Conservation (phyloP, 2,113 vertebrate species). For the Hoplias malabaricus region DNA sequence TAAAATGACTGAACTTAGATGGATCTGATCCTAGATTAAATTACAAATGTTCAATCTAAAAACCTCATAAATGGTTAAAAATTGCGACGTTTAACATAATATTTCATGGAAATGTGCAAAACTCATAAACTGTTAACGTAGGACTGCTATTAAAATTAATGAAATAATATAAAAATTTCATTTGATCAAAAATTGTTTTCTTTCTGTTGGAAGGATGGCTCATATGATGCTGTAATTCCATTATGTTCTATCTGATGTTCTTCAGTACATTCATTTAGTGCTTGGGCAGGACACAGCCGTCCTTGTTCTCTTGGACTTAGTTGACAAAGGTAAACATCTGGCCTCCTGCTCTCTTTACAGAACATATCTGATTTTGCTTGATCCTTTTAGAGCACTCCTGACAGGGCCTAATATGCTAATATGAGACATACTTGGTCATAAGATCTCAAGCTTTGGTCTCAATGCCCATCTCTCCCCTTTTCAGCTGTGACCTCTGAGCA, state of each 20-base stretch:
- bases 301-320: constrained; percentile 5
- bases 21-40: not conserved
- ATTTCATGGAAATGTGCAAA: no score
- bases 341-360: constrained; percentile 12
- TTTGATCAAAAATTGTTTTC: no score
- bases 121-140: no score
- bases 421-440: constrained; percentile 21
- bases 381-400: not conserved
- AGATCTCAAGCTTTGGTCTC: constrained; percentile 1
- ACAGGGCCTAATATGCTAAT: constrained; percentile 15
- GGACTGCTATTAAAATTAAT: no score
- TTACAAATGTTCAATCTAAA: no score
- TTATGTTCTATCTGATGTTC: not conserved
- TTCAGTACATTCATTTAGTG: not conserved
- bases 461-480: not conserved
- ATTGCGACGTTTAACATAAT: no score
- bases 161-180: no score
- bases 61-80: no score
- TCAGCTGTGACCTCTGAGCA: not conserved
- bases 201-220: not conserved
- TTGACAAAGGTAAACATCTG: not conserved
- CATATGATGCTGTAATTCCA: not conserved
- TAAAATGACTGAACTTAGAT: not conserved
- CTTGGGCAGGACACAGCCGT: not conserved
- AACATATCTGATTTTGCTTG: not conserved